Conservation (phyloP, 2,797 vertebrate species). For the Falco cherrug region DNA sequence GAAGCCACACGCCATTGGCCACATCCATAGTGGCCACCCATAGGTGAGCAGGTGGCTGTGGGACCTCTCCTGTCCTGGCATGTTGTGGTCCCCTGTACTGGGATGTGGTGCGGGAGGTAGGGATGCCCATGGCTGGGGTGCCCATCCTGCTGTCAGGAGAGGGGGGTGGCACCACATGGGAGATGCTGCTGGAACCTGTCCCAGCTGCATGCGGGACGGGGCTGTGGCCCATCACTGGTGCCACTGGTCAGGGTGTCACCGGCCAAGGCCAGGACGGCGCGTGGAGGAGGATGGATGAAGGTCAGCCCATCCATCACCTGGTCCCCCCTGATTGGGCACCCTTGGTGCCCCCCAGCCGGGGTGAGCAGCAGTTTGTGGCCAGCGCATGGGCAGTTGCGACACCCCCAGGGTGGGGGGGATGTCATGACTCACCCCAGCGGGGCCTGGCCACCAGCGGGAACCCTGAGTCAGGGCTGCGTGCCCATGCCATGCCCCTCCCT, state of each 20-base stretch:
- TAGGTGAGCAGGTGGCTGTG: background rate
- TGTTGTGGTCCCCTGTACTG: accelerated
- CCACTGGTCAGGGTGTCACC: background rate
- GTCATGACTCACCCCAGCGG: conserved; percentile 17
- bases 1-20: background rate
- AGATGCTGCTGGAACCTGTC: background rate
- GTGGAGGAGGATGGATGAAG: background rate
- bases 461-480: conserved; percentile 64
- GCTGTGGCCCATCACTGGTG: background rate
- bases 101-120: background rate
- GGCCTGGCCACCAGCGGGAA: conserved; percentile 42
- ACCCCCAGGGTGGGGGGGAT: conserved; percentile 46
- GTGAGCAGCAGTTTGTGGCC: background rate
- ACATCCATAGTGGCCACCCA: background rate
- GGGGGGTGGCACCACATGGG: background rate
- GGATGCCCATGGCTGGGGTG: background rate
- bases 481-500: conserved; percentile 70
- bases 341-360: background rate
- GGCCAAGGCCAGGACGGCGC: background rate
- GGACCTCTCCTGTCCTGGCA: background rate
- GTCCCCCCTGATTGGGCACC: background rate
- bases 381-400: background rate
- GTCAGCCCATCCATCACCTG: background rate
- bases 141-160: background rate
- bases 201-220: accelerated